These are phyloP conservation scores for Yponomeuta sedellus DNA, from an alignment of 2,888 invertebrate genomes.

Conservation along the genomic window DNA sequence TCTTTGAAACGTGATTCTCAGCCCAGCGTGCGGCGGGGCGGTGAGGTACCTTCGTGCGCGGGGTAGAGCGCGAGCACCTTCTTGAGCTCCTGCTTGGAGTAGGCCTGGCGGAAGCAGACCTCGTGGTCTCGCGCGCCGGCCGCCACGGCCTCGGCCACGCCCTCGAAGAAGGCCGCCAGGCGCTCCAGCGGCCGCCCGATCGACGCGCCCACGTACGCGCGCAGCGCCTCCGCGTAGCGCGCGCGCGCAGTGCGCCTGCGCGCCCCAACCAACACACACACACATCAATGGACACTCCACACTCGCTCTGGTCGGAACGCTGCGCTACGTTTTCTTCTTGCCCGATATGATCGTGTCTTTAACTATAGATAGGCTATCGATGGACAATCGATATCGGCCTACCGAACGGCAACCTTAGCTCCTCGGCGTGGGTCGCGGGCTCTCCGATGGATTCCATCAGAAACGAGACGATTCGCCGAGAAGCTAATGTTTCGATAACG, in stretches of 20 bases:
- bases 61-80: slow-evolving; percentile 97
- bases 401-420: no score
- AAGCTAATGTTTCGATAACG: no score
- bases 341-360: no score
- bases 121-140: slow-evolving; percentile 97
- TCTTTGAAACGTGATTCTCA: no score
- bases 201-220: slow-evolving; percentile 94
- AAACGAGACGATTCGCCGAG: no score
- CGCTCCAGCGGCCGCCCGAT: slow-evolving; percentile 85
- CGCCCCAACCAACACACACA: slow-evolving; percentile 57
- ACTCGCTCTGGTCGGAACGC: no score
- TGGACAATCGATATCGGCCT: no score
- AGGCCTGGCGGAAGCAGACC: slow-evolving; percentile 98
- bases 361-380: no score
- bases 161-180: slow-evolving; percentile 94
- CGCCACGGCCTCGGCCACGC: slow-evolving; percentile 94
- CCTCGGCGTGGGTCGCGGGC: no score
- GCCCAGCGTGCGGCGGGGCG: neutral
- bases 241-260: slow-evolving; percentile 94
- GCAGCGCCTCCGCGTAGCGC: slow-evolving; percentile 92
- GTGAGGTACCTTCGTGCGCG: slow-evolving; percentile 36
- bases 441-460: no score
- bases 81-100: slow-evolving; percentile 96
- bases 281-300: slow-evolving; percentile 63
- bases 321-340: no score